Conservation (phyloP, 2,888 invertebrate species). For the Amitus sp. region DNA sequence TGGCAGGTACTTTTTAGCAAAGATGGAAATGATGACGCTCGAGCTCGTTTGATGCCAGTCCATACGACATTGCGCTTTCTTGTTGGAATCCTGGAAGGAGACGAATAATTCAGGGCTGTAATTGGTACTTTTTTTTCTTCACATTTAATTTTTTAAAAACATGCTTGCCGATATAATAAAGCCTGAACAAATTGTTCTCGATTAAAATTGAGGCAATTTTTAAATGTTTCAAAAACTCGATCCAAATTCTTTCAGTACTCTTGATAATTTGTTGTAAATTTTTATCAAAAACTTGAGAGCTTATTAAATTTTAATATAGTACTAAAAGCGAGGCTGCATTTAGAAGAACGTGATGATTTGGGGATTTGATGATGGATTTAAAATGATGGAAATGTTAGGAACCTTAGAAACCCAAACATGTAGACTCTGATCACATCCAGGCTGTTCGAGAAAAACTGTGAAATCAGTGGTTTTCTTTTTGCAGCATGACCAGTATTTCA, state of each 20-base stretch:
- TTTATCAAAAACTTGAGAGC: no score
- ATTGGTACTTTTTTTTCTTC: background rate
- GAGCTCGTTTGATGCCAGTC: constrained; percentile 96
- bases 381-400: background rate
- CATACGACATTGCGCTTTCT: constrained; percentile 78
- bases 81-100: constrained; percentile 65
- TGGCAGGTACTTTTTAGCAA: constrained; percentile 90
- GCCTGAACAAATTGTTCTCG: no score
- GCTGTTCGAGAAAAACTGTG: constrained; percentile 88
- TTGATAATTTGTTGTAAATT: no score
- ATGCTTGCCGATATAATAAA: no score
- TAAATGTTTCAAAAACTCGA: no score
- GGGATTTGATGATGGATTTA: no score
- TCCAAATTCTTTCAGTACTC: no score
- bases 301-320: no score
- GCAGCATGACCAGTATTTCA: constrained; percentile 98
- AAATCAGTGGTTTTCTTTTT: constrained; percentile 88
- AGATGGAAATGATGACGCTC: constrained; percentile 86
- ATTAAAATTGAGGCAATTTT: no score
- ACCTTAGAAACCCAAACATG: constrained; percentile 89
- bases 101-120: background rate
- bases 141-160: background rate
- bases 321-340: no score
- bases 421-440: constrained; percentile 85
- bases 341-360: no score